A percentile compares a stretch with the other conserved stretches of the same genome.
phyloP scores from a whole-genome alignment of 2,797 vertebrate species.

The Astyanax mexicanus region DNA sequence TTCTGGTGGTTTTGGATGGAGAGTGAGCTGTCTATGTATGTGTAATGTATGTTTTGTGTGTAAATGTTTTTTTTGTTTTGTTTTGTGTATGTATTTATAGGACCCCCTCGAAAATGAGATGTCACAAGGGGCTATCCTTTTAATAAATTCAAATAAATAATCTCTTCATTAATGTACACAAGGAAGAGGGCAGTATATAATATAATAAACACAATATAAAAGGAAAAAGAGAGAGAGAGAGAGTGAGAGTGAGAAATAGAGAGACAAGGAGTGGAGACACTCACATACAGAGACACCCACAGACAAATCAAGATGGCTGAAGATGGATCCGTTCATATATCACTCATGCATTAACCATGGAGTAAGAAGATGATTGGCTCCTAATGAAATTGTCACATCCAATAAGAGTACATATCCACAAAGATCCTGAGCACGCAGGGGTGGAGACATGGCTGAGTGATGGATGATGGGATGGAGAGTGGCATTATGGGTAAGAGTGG shows the following conservation, averaged over 20 bases:
- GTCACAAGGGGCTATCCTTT: too few relatives aligned
- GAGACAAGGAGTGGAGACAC: too few relatives aligned
- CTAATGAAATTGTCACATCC: slow-evolving; percentile 83
- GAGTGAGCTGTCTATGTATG: too few relatives aligned
- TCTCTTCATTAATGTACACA: slow-evolving; percentile 30
- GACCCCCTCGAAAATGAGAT: too few relatives aligned
- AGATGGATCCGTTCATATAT: slow-evolving; percentile 51
- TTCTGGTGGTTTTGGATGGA: too few relatives aligned
- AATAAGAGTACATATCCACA: slow-evolving; percentile 75
- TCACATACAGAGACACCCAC: background rate
- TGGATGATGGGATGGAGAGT: slow-evolving; percentile 67
- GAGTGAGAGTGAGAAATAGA: background rate
- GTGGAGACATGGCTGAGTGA: slow-evolving; percentile 69
- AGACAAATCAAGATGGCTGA: background rate
- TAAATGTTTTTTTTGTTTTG: too few relatives aligned
- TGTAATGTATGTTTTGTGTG: too few relatives aligned
- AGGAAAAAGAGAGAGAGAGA: background rate
- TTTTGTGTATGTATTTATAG: too few relatives aligned
- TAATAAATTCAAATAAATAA: too few relatives aligned
- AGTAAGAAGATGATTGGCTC: slow-evolving; percentile 70
- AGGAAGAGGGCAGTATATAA: slow-evolving; percentile 18
- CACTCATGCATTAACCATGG: slow-evolving; percentile 64
- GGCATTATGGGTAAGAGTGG: slow-evolving; percentile 60
- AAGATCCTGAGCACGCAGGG: slow-evolving; percentile 59
- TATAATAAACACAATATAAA: slow-evolving; percentile 21